These are phyloP conservation scores for Chelon auratus DNA, from an alignment of 2,797 vertebrate genomes.

Conservation along the genomic window DNA sequence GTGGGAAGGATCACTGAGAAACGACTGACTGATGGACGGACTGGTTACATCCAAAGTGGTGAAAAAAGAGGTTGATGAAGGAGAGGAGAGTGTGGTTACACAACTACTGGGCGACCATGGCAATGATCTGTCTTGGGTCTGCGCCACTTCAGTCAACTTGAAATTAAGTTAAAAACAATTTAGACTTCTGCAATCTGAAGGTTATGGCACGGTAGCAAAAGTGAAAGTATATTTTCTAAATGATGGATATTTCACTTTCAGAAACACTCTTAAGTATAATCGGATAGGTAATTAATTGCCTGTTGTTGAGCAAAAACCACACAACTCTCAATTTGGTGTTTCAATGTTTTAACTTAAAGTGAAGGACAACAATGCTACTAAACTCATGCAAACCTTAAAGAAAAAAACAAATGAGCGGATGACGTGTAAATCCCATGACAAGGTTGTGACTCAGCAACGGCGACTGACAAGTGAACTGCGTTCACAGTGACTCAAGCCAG, in stretches of 20 bases:
- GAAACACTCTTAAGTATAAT: not conserved
- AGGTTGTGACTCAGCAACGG: slow-evolving; percentile 28
- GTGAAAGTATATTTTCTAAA: not conserved
- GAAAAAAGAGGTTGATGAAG: slow-evolving; percentile 49
- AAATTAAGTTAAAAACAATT: slow-evolving; percentile 10
- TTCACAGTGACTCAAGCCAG: slow-evolving; percentile 52
- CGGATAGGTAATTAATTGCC: not conserved
- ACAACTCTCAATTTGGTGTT: not conserved
- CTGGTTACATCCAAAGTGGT: slow-evolving; percentile 29
- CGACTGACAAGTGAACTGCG: slow-evolving; percentile 2
- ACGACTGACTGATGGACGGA: slow-evolving; percentile 14
- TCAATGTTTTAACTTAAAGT: not conserved
- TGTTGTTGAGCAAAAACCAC: not conserved
- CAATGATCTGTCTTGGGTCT: slow-evolving; percentile 61
- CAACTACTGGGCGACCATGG: slow-evolving; percentile 30
- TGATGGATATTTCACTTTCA: not conserved
- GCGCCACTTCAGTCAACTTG: slow-evolving; percentile 6
- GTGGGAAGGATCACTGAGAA: slow-evolving; percentile 61
- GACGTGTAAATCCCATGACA: not conserved
- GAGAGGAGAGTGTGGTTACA: slow-evolving; percentile 47
- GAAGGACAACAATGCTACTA: not conserved
- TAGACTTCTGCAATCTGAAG: not conserved
- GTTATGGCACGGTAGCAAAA: not conserved
- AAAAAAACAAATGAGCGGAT: not conserved
- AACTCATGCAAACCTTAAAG: not conserved